Base-by-base conservation (phyloP, 2,888 invertebrate genomes). In the Nomada fabriciana region DNA sequence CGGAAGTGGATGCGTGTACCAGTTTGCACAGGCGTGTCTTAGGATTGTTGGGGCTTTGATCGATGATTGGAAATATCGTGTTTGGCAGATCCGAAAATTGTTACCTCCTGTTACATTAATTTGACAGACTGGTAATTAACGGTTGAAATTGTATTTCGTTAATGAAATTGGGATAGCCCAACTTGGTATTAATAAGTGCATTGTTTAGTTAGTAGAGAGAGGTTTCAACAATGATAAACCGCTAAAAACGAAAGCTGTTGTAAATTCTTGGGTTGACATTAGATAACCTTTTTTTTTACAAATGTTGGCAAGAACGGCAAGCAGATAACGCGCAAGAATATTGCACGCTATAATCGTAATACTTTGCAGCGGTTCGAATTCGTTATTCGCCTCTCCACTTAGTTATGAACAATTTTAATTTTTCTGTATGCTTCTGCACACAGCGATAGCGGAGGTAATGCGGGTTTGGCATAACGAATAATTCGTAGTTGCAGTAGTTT, bases 241-340 rank as follows among this genome's bases (percentile, higher is more conserved):
- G 53, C 47, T 53, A 25, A 42, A 74, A 53, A 69, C 55, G 73
- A 78, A 76, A 70, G 76, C 59, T 63, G 75, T 69, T 82, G 43
- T 79, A 84, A 86, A 86, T 84, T 84, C 74, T 53, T 68, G 63
- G 47, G 60, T 65, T 61, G 65, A 69, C 76, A 55, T 2, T n/a
- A 82, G 86, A 86, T 83, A 84, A 83, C 77, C 73, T 43, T 29
- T 18, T 29, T 29, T 29, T 29, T 52, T 25, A 79, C 75, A 75
- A 79, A 50, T 61, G 50, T 53, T 43, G 36, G 13, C 59, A 55
- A 29, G 55, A 50, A 42, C 42, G 57, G 47, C 47, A 23, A 3
- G 29, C 7, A 50, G 75, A 79, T 74, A 74, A 61, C 25, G 42
- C 11, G n/a, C 1, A 36, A 43, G 68, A 64, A 36, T 65, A 47